phyloP scores from a whole-genome alignment of 2,888 invertebrate species.

The Pocota personata region DNA sequence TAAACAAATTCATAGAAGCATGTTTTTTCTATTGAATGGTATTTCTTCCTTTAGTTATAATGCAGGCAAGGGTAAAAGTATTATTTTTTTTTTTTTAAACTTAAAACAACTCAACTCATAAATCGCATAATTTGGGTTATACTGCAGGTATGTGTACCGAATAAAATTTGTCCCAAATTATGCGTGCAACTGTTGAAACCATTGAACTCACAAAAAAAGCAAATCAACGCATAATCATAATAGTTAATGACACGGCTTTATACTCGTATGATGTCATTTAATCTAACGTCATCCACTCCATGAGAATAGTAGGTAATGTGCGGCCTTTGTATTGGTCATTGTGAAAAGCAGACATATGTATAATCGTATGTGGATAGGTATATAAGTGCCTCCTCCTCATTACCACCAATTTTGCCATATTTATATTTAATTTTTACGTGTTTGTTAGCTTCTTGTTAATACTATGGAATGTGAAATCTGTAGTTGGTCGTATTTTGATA shows the following conservation, averaged over 20 bases:
- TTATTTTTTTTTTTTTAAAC: too few species aligned
- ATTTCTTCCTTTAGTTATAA: too few species aligned
- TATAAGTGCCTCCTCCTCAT: neutral
- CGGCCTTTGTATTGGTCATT: neutral
- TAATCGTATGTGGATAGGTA: too few species aligned
- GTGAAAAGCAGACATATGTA: neutral
- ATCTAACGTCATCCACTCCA: neutral
- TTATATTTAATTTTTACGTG: neutral
- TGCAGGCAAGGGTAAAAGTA: too few species aligned
- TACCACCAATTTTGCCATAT: neutral
- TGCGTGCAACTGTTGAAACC: neutral
- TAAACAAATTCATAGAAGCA: too few species aligned
- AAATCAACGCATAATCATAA: too few species aligned
- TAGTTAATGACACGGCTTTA: too few species aligned
- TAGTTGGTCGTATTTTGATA: neutral
- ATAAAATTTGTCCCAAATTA: neutral
- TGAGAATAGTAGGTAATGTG: neutral
- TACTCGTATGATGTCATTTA: constrained; percentile 1
- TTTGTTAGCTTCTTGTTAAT: neutral
- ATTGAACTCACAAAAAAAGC: too few species aligned
- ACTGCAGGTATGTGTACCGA: too few species aligned
- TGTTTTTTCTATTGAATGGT: too few species aligned
- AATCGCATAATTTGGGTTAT: too few species aligned
- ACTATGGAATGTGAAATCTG: neutral
- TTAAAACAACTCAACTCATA: too few species aligned